phyloP scores from a whole-genome alignment of 2,888 invertebrate species.

The Pseudoips prasinana region DNA sequence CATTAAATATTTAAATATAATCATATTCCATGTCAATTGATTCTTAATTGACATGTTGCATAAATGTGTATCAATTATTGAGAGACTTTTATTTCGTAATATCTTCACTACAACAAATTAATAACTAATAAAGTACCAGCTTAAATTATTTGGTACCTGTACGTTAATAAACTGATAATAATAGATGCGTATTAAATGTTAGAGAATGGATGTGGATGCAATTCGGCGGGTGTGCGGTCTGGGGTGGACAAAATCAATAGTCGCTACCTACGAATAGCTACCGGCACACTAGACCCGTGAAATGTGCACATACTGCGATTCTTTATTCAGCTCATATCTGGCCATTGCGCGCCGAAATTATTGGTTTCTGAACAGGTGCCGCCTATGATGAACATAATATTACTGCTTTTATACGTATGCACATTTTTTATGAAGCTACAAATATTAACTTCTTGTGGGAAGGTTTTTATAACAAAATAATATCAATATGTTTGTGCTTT shows the following conservation, averaged over 20 bases:
- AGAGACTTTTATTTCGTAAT: no score
- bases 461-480: no score
- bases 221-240: conserved; percentile 61
- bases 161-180: conserved; percentile 66
- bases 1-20: no score
- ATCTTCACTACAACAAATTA: no score
- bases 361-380: conserved; percentile 63
- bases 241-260: conserved; percentile 82
- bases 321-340: conserved; percentile 66
- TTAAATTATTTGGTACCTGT: no score
- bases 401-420: conserved; percentile 30
- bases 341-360: conserved; percentile 42
- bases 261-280: conserved; percentile 69
- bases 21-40: no score
- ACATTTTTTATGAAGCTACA: conserved; percentile 25
- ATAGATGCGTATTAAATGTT: conserved; percentile 58
- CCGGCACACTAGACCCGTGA: conserved; percentile 53
- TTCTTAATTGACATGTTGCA: no score
- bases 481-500: no score
- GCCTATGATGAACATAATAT: conserved; percentile 44
- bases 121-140: no score
- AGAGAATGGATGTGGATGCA: conserved; percentile 54
- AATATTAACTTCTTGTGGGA: no score
- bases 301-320: conserved; percentile 73
- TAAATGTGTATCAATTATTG: no score